Evolutionary conservation across 2,797 vertebrate genomes (phyloP), one percentile per base, ranked within the genome.

Genomic region (Enteromius afrohamiltoni): DNA sequence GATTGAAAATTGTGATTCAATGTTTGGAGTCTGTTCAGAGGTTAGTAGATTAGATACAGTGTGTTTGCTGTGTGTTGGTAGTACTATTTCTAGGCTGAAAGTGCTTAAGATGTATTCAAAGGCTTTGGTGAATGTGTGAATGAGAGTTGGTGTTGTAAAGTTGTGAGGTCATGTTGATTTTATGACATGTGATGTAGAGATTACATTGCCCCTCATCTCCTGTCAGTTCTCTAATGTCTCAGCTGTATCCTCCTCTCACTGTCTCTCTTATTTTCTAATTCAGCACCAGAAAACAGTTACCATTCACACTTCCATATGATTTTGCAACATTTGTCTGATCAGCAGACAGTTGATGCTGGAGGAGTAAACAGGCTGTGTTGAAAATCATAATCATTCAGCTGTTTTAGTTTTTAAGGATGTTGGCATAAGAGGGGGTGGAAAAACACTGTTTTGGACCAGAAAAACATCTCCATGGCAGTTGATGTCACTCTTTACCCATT

Each of bases 401-500:
- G 31, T 49, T 53, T 21, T 9, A n/a, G 40, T 62, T 26, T 77
- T 45, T 37, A n/a, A 21, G 1, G 31, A 71, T 29, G 31, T 73
- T 74, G 77, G 31, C 11, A 31, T 77, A 60, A 13, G 0, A 26
- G 19, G 71, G 16, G 0, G 1, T 19, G 9, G 26, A 42, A 76
- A 26, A 58, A 51, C 37, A 55, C 11, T 19, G 23, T 60, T 74
- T 73, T 85, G 49, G 71, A 65, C 42, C 37, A 17, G 64, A 73
- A 19, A 49, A 51, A 23, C 42, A 76, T 86, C 70, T 37, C 85
- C 62, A 83, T 86, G 51, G 62, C 31, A 40, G 55, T 55, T 75
- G 77, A 80, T 55, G 31, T 80, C 68, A 68, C 17, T 49, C 70
- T 42, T 77, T 62, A 70, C 40, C 42, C 11, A 31, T 31, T 67